Base-by-base conservation (phyloP, 2,797 vertebrate species). In the Chloroceryle amazona region DNA sequence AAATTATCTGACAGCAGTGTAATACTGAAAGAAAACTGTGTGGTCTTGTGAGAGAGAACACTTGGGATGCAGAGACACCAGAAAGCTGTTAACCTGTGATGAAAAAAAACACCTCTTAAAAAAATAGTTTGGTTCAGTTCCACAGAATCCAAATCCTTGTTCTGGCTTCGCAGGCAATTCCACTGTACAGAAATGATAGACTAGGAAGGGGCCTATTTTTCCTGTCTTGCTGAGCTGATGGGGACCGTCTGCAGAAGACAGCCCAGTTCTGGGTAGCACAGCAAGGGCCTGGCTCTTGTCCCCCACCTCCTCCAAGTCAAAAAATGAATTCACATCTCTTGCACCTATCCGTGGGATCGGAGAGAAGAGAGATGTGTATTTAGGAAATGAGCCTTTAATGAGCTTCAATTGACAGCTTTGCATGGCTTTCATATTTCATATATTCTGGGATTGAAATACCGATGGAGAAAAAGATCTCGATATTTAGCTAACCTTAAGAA, bases 151-250 rank as follows among this genome's bases (percentile, higher is more conserved):
- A 25, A 35, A 13, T 19, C 0, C 1, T 13, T 42, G 16, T 5
- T 84, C 35, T 73, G 42, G 35, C 17, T 71, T 83, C 23, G 4
- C 31, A 60, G 37, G n/a, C 39, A 68, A 51, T 61, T 51, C 15
- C 5, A 9, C 6, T 9, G 6, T 35, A 26, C 21, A 21, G 14
- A 57, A 73, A 7, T 4, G 21, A 37, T 15, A 41, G 6, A 41
- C 44, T 26, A 10, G 1, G 1, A 31, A 68, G 12, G 31, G 22
- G 5, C 8, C 5, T 0, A 0, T 18, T 54, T 65, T 19, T 68
- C 2, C 46, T 35, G 9, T 26, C 23, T 15, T 67, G 17, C 35
- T 37, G 26, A 75, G 54, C 35, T 68, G 37, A 7, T 35, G 21
- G 42, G 13, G 2, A 2, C 41, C 62, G n/a, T 74, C 33, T 29